phyloP scores from a whole-genome alignment of 2,888 invertebrate species.

The Machimus rusticus region DNA sequence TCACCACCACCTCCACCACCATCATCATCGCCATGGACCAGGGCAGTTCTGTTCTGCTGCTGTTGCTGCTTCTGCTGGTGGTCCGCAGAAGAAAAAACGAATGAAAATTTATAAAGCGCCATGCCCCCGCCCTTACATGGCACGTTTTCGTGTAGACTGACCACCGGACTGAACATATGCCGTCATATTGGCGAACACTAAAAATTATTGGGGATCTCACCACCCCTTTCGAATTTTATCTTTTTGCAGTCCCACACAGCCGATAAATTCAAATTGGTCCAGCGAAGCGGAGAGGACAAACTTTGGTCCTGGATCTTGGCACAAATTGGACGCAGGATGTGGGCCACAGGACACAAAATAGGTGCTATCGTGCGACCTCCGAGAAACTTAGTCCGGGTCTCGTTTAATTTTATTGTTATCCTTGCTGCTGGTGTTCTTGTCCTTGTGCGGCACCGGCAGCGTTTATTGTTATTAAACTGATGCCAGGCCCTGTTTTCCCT shows the following conservation, averaged over 20 bases:
- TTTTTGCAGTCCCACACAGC: background rate
- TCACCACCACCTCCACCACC: background rate
- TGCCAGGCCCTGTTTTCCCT: background rate
- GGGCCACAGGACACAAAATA: background rate
- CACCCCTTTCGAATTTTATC: background rate
- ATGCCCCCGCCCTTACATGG: background rate
- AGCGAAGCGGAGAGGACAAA: background rate
- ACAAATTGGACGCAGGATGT: background rate
- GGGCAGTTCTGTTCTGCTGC: background rate
- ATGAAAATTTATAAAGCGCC: background rate
- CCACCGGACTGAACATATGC: background rate
- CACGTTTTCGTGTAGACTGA: background rate
- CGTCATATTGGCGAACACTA: constrained; percentile 21
- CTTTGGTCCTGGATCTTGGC: background rate
- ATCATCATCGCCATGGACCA: background rate
- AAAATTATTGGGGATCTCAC: background rate
- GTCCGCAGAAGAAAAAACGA: background rate
- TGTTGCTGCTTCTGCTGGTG: background rate
- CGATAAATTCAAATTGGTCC: background rate
- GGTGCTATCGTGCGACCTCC: background rate
- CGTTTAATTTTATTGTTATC: background rate
- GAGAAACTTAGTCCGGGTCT: background rate
- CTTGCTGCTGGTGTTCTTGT: background rate
- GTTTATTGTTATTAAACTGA: background rate
- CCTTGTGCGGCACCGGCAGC: background rate